phyloP scores from a whole-genome alignment of 2,888 invertebrate species.

The Drosophila fulvimacula region DNA sequence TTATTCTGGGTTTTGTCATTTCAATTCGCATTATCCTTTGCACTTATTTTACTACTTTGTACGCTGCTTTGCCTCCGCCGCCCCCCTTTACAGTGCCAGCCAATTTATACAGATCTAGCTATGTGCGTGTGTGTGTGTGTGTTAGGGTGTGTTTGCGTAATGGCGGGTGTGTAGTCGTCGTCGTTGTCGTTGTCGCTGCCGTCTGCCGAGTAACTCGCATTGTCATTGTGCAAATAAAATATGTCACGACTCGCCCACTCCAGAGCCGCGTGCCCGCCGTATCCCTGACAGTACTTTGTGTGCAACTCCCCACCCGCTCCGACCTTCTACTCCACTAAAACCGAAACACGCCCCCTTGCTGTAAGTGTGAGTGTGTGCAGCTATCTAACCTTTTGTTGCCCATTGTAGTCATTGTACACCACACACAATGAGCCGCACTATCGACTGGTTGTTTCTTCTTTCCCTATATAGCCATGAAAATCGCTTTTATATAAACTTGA shows the following conservation, averaged over 20 bases:
- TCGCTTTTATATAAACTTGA: conserved; percentile 74
- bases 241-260: conserved; percentile 81
- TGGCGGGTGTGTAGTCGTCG: conserved; percentile 64
- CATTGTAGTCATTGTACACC: conserved; percentile 69
- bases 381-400: conserved; percentile 76
- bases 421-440: conserved; percentile 66
- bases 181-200: conserved; percentile 36
- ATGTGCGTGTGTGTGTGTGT: conserved; percentile 34
- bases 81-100: conserved; percentile 11
- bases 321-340: conserved; percentile 7
- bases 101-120: conserved; percentile 41
- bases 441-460: conserved; percentile 47
- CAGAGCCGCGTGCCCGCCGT: conserved; percentile 33
- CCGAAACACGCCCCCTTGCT: conserved; percentile 68
- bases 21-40: conserved; percentile 82
- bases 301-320: conserved; percentile 6
- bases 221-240: conserved; percentile 83
- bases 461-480: conserved; percentile 49
- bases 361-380: conserved; percentile 28
- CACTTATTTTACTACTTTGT: conserved; percentile 81
- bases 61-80: conserved; percentile 34
- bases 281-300: conserved; percentile 43
- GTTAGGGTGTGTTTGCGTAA: conserved; percentile 74
- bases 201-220: conserved; percentile 75
- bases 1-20: conserved; percentile 82